Evolutionary conservation across 2,113 vertebrate genomes (phyloP).

Genomic region (Choloepus hoffmanni): DNA sequence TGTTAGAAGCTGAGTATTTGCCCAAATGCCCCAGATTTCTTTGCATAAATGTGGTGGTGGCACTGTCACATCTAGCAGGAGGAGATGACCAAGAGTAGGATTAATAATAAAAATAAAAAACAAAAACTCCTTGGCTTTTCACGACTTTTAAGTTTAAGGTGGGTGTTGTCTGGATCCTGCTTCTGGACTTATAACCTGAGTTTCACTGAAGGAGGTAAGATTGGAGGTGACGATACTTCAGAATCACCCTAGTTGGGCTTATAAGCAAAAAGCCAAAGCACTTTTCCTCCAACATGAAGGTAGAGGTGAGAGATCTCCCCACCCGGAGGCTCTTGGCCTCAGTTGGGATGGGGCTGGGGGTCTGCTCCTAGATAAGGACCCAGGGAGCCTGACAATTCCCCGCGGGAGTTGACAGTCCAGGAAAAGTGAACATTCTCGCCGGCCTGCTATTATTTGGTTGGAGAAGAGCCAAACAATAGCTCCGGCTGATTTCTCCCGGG

Average conservation of each 20-base stretch:
- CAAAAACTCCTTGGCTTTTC: neutral
- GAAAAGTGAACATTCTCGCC: conserved; percentile 41
- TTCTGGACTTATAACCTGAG: neutral
- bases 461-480: conserved; percentile 24
- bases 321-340: too few species aligned
- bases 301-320: neutral
- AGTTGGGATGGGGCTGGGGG: rapidly evolving
- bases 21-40: neutral
- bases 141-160: neutral
- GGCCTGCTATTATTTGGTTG: conserved; percentile 10
- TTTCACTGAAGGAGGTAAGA: neutral
- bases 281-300: neutral
- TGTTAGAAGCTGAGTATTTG: neutral
- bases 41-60: neutral
- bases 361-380: neutral
- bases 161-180: neutral
- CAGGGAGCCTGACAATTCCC: neutral
- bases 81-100: neutral
- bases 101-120: neutral
- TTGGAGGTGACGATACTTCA: neutral
- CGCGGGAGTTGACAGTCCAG: neutral
- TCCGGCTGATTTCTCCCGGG: neutral
- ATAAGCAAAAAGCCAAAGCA: neutral
- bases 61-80: neutral
- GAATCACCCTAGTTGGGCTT: neutral